Evolutionary conservation across 1,140 invertebrate species (phyloP), one percentile per base, ranked within the genome.

Genomic region (Lepidurus arcticus): DNA sequence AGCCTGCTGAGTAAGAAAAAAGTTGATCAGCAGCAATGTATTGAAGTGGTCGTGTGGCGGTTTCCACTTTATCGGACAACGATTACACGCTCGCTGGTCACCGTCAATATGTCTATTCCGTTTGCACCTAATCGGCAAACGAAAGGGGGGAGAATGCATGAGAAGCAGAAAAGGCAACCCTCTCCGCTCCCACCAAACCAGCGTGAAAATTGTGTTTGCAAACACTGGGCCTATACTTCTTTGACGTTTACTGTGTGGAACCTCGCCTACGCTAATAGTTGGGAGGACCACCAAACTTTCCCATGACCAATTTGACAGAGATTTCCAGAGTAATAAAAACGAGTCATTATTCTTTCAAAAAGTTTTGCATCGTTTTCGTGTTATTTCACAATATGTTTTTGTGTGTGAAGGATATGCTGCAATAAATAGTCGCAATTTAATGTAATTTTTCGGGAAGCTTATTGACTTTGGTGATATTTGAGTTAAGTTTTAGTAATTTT

Each of bases 91-190:
- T 65, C 16, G 9, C 53, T 65, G 53, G 21, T 65, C 53, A 65
- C 53, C 53, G 53, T 65, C 53, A 65, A 65, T 65, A 65, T 65
- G 53, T 65, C 53, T 65, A 65, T 65, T 65, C 53, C 53, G 53
- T 65, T 65, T 65, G 9, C 53, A 65, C 16, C 53, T 65, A 65
- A 65, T 65, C 53, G 53, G 53, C 53, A 65, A 65, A 65, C 16
- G 53, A 21, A 21, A 65, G 13, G 53, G 53, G 6, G 13, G 8
- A 65, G 21, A 65, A 65, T 10, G 13, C 53, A 65, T 65, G 16
- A 65, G 53, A 65, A 65, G 53, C 16, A n/a, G 53, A 65, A 65
- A 65, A 13, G 13, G 53, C 53, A 65, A 65, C 53, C 53, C 53
- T 65, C 53, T 65, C 9, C 53, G 53, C 53, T 65, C 53, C 53